A percentile compares a stretch with the other conserved stretches of the same genome.
phyloP scores from a whole-genome alignment of 2,113 vertebrate species.

The Stegostoma tigrinum region DNA sequence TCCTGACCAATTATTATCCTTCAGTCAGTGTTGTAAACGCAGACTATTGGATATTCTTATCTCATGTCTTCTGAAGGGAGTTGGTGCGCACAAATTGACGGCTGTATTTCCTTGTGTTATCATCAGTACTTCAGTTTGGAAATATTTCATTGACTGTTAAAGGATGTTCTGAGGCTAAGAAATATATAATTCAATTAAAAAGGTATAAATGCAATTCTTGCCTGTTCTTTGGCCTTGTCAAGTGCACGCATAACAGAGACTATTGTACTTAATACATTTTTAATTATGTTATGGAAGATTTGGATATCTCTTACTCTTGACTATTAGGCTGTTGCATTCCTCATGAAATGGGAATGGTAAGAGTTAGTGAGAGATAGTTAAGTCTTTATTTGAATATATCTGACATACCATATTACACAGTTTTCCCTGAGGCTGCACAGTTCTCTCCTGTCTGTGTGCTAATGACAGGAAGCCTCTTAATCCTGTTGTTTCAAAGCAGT shows the following conservation, averaged over 20 bases:
- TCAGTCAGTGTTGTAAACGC: not conserved
- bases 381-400: not conserved
- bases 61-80: not conserved
- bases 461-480: slow-evolving; percentile 42
- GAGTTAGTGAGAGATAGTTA: not conserved
- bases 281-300: not conserved
- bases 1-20: not conserved
- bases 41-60: not conserved
- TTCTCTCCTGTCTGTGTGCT: not conserved
- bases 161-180: not conserved
- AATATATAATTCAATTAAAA: not conserved
- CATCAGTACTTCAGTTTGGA: not conserved
- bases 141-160: not conserved
- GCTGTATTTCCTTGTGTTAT: not conserved
- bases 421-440: not conserved
- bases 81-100: not conserved
- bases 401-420: not conserved
- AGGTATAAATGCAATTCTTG: not conserved
- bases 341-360: not conserved
- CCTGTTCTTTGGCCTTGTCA: not conserved
- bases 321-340: not conserved
- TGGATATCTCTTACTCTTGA: not conserved
- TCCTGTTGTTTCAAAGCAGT: slow-evolving; percentile 48
- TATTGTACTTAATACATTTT: not conserved
- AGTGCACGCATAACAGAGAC: not conserved